Evolutionary conservation across 2,797 vertebrate genomes (phyloP), one percentile per base, ranked within the genome.

Genomic region (Cheirogaleus major): DNA sequence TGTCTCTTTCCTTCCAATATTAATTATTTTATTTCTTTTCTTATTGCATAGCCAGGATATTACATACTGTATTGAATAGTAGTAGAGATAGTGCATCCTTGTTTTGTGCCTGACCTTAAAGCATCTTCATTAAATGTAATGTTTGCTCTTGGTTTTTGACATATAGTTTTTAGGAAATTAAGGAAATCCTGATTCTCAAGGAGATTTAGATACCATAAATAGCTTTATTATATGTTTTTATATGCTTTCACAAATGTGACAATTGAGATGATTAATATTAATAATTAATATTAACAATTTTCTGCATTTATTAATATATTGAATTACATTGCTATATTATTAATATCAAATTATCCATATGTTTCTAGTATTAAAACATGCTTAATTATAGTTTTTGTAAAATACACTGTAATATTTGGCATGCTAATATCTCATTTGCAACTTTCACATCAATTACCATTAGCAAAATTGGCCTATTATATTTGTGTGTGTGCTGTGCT

Each of bases 21-120:
- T 45, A 30, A 27, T 48, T 20, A 78, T 72, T 69, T 69, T 13
- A n/a, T n/a, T 48, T 67, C 1, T 22, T 45, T 38, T 78, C 75
- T 90, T 48, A 55, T 4, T 20, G 1, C 3, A n/a, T 3, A 65
- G 9, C 30, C 20, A 85, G 11, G 5, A 50, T n/a, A 32, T 45
- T 10, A 35, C 1, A 0, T 7, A 5, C 30, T 48, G 5, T 13
- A n/a, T 7, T 15, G 7, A 59, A 65, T 1, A 57, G 20, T 32
- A 32, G 22, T 6, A n/a, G 35, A 65, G 18, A 50, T 1, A 17
- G 22, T 17, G 25, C 25, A 6, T 52, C 35, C 55, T 83, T 89
- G 35, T 27, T 30, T 80, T 45, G 27, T 23, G 15, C 38, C 52
- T 50, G 32, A 52, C 30, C 65, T 82, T 76, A 67, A 86, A 59